These are phyloP conservation scores for Stylophora pistillata DNA, from an alignment of 64 coral and sea anemone species.

Conservation along the genomic window DNA sequence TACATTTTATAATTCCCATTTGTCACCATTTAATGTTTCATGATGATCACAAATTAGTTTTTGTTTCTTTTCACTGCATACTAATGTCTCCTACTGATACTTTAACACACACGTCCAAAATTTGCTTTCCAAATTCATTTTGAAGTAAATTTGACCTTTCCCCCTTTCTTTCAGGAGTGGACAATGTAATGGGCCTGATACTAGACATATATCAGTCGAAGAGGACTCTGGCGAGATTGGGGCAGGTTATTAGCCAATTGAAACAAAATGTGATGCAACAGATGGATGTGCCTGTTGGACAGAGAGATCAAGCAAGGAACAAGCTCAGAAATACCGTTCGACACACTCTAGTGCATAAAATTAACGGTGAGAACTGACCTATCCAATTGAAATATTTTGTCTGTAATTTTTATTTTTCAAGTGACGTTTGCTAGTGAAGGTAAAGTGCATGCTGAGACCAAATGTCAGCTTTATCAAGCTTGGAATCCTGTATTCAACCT, in stretches of 20 bases:
- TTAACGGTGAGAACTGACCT: conserved; percentile 14
- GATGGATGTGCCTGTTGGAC: conserved; percentile 35
- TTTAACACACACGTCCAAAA: too few species aligned
- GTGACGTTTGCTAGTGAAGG: background rate
- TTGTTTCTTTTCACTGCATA: too few species aligned
- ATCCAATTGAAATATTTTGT: background rate
- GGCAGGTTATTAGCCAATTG: conserved; percentile 30
- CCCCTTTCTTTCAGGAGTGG: conserved; percentile 15
- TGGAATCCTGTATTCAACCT: too few species aligned
- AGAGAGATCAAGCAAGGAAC: conserved; percentile 31
- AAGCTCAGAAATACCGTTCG: conserved; percentile 25
- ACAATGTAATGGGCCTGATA: conserved; percentile 40
- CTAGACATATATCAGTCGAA: conserved; percentile 46
- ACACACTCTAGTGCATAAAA: conserved; percentile 35
- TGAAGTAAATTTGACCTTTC: background rate
- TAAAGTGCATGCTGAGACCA: too few species aligned
- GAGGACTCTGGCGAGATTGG: conserved; percentile 34
- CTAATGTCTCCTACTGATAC: too few species aligned
- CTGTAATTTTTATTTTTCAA: background rate
- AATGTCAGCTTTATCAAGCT: too few species aligned
- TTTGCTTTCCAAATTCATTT: background rate
- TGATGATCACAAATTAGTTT: too few species aligned
- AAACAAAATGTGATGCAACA: conserved; percentile 49
- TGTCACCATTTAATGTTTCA: too few species aligned
- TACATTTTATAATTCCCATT: too few species aligned